Conservation (phyloP, 1,140 invertebrate species). For the Papilio helenus region DNA sequence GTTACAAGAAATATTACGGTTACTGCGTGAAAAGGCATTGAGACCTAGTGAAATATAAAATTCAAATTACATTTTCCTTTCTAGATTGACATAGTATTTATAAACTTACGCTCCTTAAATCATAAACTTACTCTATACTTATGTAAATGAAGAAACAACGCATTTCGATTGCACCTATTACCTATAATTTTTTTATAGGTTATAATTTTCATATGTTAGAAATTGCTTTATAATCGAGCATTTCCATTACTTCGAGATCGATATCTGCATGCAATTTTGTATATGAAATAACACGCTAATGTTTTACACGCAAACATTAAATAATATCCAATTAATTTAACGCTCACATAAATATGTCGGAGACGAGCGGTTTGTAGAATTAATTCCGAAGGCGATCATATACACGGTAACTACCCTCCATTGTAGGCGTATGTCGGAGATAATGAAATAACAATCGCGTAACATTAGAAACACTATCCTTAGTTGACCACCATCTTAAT, state of each 20-base stretch:
- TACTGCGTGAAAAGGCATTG: background rate
- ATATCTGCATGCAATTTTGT: constrained; percentile 39
- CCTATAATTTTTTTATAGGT: background rate
- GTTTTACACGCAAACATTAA: constrained; percentile 31
- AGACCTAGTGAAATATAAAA: background rate
- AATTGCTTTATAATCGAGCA: constrained; percentile 38
- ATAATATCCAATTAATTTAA: constrained; percentile 1
- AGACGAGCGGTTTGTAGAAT: too few species aligned
- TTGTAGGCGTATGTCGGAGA: too few species aligned
- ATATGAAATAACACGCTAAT: constrained; percentile 27
- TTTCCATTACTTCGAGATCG: constrained; percentile 36
- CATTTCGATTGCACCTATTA: background rate
- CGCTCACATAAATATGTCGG: background rate
- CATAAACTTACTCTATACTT: background rate
- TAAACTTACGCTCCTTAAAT: background rate
- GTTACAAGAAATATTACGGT: background rate
- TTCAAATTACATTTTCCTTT: too few species aligned
- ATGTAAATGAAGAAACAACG: background rate
- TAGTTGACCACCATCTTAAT: too few species aligned
- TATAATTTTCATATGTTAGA: constrained; percentile 21
- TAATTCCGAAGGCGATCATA: too few species aligned
- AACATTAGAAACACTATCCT: too few species aligned
- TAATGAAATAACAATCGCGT: too few species aligned
- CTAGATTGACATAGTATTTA: background rate
- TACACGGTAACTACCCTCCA: too few species aligned